These are phyloP conservation scores for Andrena praecox DNA, from an alignment of 2,888 invertebrate genomes.

Conservation along the genomic window DNA sequence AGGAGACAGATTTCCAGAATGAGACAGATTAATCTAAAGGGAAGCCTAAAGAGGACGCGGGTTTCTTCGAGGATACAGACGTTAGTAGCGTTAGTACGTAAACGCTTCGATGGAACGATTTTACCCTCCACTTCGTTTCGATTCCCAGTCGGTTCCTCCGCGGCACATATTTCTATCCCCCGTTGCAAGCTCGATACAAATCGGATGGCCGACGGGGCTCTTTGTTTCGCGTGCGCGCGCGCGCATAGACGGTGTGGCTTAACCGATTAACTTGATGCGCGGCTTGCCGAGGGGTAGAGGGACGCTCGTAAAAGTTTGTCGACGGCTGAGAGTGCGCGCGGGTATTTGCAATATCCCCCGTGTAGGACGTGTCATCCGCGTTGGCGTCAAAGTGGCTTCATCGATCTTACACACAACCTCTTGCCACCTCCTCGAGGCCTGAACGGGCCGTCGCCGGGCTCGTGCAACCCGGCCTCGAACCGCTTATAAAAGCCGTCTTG, in stretches of 20 bases:
- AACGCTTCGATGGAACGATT: neutral
- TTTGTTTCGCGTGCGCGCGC: constrained; percentile 32
- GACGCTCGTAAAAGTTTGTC: constrained; percentile 60
- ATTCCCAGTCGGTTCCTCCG: neutral
- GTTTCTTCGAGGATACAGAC: neutral
- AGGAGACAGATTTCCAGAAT: no score
- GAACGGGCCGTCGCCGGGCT: constrained; percentile 44
- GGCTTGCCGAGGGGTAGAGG: constrained; percentile 19
- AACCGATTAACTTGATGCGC: constrained; percentile 52
- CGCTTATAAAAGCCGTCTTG: constrained; percentile 58
- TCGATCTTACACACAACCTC: constrained; percentile 66
- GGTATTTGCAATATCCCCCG: constrained; percentile 64
- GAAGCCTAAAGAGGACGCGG: neutral
- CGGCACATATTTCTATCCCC: neutral
- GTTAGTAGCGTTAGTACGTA: neutral
- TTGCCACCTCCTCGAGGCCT: constrained; percentile 61
- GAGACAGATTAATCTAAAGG: no score
- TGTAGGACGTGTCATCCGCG: constrained; percentile 62
- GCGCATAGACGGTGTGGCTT: constrained; percentile 9
- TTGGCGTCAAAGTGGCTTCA: constrained; percentile 68
- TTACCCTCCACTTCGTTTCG: neutral
- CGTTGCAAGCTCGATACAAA: constrained; percentile 17
- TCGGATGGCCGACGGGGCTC: constrained; percentile 14
- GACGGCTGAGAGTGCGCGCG: constrained; percentile 57
- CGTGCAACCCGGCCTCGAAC: constrained; percentile 41